phyloP scores from a whole-genome alignment of 2,888 invertebrate species.

The Oligia latruncula region DNA sequence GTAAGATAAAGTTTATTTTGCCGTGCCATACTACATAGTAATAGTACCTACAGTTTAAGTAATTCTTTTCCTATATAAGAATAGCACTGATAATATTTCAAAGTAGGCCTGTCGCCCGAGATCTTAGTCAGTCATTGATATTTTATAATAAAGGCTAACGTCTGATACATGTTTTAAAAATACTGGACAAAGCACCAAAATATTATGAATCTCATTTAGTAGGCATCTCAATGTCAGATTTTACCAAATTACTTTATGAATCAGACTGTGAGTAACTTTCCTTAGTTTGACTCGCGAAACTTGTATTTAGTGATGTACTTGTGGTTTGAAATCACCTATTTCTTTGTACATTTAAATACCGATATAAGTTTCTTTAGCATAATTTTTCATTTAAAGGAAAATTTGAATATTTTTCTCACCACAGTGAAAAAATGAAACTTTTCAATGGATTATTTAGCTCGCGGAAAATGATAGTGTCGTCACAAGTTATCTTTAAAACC shows the following conservation, averaged over 20 bases:
- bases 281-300: not conserved
- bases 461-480: not conserved
- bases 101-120: conserved; percentile 77
- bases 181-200: conserved; percentile 61
- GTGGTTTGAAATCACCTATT: conserved; percentile 10
- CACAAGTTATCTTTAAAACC: conserved; percentile 9
- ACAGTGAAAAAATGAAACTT: conserved; percentile 2
- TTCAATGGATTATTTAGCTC: conserved; percentile 3
- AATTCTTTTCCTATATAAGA: conserved; percentile 56
- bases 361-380: conserved; percentile 23
- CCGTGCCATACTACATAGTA: not conserved
- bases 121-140: conserved; percentile 75
- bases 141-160: conserved; percentile 37
- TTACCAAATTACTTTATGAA: conserved; percentile 28
- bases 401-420: conserved; percentile 2
- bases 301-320: conserved; percentile 12
- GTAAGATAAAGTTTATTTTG: conserved; percentile 16
- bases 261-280: conserved; percentile 1
- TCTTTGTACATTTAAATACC: conserved; percentile 51
- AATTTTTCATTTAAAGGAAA: conserved; percentile 6
- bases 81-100: conserved; percentile 61
- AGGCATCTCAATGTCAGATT: conserved; percentile 28
- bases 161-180: conserved; percentile 34
- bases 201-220: conserved; percentile 40
- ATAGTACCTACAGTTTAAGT: conserved; percentile 52